Conservation (phyloP, 2,888 invertebrate species). For the Cheilosia impressa region DNA sequence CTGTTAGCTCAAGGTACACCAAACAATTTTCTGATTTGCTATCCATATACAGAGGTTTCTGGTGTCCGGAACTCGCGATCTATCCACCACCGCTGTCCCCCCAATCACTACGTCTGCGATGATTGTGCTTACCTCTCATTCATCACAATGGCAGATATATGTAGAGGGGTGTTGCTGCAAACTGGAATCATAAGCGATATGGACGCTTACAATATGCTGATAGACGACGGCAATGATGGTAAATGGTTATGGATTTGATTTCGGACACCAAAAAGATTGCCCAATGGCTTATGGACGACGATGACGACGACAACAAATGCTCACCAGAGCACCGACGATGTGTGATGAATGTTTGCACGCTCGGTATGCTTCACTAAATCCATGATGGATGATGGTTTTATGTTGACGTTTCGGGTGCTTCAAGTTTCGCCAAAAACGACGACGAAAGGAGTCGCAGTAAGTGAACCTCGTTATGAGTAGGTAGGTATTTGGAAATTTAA, state of each 20-base stretch:
- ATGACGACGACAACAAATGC: conserved; percentile 9
- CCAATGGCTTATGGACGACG: conserved; percentile 31
- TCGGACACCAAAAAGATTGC: conserved; percentile 64
- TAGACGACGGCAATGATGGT: conserved; percentile 41
- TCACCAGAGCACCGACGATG: conserved; percentile 13
- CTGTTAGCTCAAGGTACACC: conserved; percentile 27
- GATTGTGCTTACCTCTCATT: conserved; percentile 61
- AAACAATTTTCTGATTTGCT: conserved; percentile 69
- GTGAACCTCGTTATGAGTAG: not conserved
- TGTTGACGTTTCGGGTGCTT: conserved; percentile 59
- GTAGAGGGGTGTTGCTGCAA: conserved; percentile 6
- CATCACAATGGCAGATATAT: conserved; percentile 49
- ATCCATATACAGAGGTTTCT: conserved; percentile 47
- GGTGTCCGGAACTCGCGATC: not conserved
- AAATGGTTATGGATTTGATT: conserved; percentile 57
- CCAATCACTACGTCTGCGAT: conserved; percentile 41
- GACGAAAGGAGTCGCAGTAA: not conserved
- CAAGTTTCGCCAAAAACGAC: not conserved
- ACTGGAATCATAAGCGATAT: conserved; percentile 55
- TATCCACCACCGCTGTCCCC: not conserved
- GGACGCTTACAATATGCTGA: conserved; percentile 66
- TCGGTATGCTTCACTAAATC: conserved; percentile 69
- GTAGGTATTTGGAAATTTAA: conserved; percentile 19
- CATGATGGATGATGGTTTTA: conserved; percentile 71
- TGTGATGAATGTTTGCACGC: conserved; percentile 69